Base-by-base conservation (phyloP, 2,888 invertebrate species). In the Agriopis leucophaearia region DNA sequence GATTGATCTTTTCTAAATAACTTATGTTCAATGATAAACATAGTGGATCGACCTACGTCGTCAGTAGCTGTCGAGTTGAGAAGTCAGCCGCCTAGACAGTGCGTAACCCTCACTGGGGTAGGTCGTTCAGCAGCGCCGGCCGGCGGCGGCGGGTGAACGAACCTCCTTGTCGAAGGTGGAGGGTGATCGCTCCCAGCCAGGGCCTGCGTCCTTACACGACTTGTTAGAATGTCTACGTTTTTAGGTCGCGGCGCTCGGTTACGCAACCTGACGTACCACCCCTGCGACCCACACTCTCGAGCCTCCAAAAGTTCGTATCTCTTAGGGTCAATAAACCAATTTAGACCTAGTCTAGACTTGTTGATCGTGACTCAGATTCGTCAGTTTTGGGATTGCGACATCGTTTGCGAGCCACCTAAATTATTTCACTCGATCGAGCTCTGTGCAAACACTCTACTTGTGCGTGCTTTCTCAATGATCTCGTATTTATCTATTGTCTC, bases 331-430 rank as follows among this genome's bases (percentile, higher is more conserved):
- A 84, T 78, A 83, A 77, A 82, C 85, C 78, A 79, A 86, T 87
- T 85, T 86, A 86, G 84, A 85, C 81, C 84, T 80, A 80, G 87
- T 88, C 88, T 88, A 88, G 85, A 87, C 87, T 87, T 86, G 84
- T 86, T 86, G 83, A 85, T 84, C 82, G 80, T 78, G 75, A 79
- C 73, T 74, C 68, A 72, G 36, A 51, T 59, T 38, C 38, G 12
- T 52, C 45, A 51, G 54, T 64, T 64, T 57, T 7, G 55, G 48
- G 50, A n/a, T 64, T 60, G 57, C 27, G 35, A 12, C 58, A 64
- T 62, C 35, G 15, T 61, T 55, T 52, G 40, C 50, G 35, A 38
- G n/a, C n/a, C 15, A 45, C 59, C 35, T 55, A 58, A 65, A 56
- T 58, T 64, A 44, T 48, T 59, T 44, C 18, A 51, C 40, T 51